phyloP scores from a whole-genome alignment of 2,888 invertebrate genomes.

The Artemia sinica region DNA sequence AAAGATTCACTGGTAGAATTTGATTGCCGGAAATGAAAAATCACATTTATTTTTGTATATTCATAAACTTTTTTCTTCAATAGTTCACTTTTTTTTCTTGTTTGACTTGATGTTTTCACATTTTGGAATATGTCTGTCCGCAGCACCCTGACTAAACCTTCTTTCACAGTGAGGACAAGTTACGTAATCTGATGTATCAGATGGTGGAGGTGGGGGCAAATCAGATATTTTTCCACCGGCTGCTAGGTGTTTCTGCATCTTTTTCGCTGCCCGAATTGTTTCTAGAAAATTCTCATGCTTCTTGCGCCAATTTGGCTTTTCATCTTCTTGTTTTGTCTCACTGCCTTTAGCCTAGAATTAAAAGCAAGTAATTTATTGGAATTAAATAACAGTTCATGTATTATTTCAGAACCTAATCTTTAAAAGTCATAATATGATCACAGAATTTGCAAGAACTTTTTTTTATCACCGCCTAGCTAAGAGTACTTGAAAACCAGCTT shows the following conservation, averaged over 20 bases:
- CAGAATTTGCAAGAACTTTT: no score
- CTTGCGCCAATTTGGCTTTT: constrained; percentile 57
- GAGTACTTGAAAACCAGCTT: no score
- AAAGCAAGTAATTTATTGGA: no score
- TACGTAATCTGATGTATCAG: constrained; percentile 73
- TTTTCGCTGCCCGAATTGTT: constrained; percentile 75
- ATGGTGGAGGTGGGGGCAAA: constrained; percentile 54
- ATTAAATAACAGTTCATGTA: no score
- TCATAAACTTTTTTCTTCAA: no score
- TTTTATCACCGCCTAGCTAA: no score
- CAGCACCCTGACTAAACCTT: constrained; percentile 64
- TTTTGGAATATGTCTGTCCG: constrained; percentile 78
- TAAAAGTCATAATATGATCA: no score
- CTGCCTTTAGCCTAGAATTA: neutral
- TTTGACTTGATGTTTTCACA: constrained; percentile 67
- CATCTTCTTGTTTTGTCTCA: constrained; percentile 20
- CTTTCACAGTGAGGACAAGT: constrained; percentile 73
- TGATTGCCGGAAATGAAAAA: no score
- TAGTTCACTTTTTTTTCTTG: constrained; percentile 34
- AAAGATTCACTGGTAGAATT: neutral
- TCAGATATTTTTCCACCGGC: constrained; percentile 71
- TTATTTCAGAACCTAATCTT: no score
- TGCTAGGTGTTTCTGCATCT: constrained; percentile 56
- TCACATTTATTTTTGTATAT: no score
- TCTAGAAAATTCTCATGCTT: constrained; percentile 86